Conservation (phyloP, 2,113 vertebrate genomes). For the Prietella phreatophila region DNA sequence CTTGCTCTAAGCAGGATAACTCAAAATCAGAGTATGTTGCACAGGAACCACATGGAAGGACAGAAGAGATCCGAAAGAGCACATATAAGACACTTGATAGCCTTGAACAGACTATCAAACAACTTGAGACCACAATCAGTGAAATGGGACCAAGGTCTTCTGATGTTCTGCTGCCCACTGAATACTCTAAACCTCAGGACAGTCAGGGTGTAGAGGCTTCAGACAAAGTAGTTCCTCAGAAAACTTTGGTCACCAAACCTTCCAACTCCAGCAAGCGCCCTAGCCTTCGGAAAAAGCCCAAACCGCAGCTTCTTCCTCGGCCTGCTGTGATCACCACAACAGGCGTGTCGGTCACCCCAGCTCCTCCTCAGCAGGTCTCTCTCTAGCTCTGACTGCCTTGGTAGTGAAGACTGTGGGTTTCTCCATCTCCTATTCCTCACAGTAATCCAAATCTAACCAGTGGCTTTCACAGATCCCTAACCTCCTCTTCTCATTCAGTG, state of each 20-base stretch:
- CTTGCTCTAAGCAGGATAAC: slow-evolving; percentile 56
- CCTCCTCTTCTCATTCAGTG: slow-evolving; percentile 57
- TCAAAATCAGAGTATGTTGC: slow-evolving; percentile 53
- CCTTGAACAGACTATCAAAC: slow-evolving; percentile 96
- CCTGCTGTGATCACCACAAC: slow-evolving; percentile 69
- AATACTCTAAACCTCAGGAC: slow-evolving; percentile 20
- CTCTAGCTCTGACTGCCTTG: slow-evolving; percentile 72
- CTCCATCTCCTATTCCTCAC: slow-evolving; percentile 40
- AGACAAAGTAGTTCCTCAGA: slow-evolving; percentile 61
- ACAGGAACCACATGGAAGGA: slow-evolving; percentile 69
- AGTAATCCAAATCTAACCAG: slow-evolving; percentile 61
- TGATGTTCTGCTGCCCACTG: slow-evolving; percentile 59
- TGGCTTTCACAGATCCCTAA: slow-evolving; percentile 63
- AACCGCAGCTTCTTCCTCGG: slow-evolving; percentile 77
- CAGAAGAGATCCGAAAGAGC: slow-evolving; percentile 89
- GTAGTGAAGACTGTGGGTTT: slow-evolving; percentile 72
- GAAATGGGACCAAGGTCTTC: slow-evolving; percentile 82
- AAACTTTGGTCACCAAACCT: slow-evolving; percentile 54
- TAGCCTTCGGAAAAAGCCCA: slow-evolving; percentile 74
- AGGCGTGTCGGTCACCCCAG: slow-evolving; percentile 38
- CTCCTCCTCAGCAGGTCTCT: slow-evolving; percentile 76
- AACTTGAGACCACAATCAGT: slow-evolving; percentile 93
- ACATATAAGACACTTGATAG: slow-evolving; percentile 94
- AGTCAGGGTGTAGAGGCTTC: slow-evolving; percentile 59
- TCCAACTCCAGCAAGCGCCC: slow-evolving; percentile 57